Evolutionary conservation across 2,888 invertebrate species (phyloP), one percentile per base, ranked within the genome.

Genomic region (Andrena fulva): DNA sequence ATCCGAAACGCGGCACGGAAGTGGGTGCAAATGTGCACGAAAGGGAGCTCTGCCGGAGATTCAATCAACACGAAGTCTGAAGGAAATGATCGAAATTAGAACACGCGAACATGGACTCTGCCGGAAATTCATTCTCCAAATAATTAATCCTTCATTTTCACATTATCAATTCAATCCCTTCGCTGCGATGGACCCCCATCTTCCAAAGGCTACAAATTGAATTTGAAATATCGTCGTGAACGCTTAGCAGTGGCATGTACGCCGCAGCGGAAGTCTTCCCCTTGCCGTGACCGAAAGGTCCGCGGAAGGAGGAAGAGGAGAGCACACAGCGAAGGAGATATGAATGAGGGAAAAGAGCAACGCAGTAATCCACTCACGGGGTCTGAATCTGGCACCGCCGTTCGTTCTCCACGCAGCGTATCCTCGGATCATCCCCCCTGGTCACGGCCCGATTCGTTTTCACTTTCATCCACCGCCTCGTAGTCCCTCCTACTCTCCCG

Each of bases 381-480:
- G 35, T 64, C 67, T 66, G 76, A 78, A 29, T 63, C 60, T 77
- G 74, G 69, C 75, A 78, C 70, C 84, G 75, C 80, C 62, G 78
- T 60, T 72, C 74, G 86, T 85, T 80, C 77, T 77, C 83, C 89
- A 70, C 76, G 72, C 83, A 80, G 80, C 85, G 80, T 85, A 87
- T 80, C 82, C 86, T 77, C 76, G 68, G 66, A 62, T 69, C 82
- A 70, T 85, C 82, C 80, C 77, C 68, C 72, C 75, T 62, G 74
- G 60, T 73, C 48, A 64, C 64, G 74, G 73, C 64, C 68, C 80
- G 72, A 78, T 74, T 66, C 85, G 87, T 87, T 88, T 87, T 88
- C 89, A 88, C 88, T 89, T 88, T 88, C 88, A 82, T 89, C 85
- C 85, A 84, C 62, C 84, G 80, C 78, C 82, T 76, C 76, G 70